A percentile compares a stretch with the other conserved stretches of the same genome.
Conservation (phyloP, 53 echinoderm and acorn worm species). For the Holothuria leucospilota region DNA sequence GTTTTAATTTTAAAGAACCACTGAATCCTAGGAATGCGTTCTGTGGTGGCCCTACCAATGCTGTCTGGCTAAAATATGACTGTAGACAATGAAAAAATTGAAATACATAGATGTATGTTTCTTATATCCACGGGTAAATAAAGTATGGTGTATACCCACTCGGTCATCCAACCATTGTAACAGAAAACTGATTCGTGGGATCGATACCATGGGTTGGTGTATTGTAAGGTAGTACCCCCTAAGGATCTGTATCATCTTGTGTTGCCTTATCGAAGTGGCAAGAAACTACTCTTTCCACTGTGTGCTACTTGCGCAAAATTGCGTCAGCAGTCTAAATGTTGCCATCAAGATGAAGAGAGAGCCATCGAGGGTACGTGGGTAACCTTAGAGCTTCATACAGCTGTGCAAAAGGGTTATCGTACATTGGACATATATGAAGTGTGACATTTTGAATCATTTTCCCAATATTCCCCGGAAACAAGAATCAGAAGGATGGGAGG, state of each 20-base stretch:
- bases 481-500: too few relatives aligned
- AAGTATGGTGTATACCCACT: conserved; percentile 32
- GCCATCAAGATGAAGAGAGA: conserved; percentile 59
- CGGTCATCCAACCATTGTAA: conserved; percentile 47
- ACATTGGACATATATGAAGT: conserved; percentile 51
- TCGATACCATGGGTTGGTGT: too few relatives aligned
- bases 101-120: not conserved
- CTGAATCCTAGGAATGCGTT: not conserved
- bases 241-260: too few relatives aligned
- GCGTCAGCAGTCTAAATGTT: conserved; percentile 2
- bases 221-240: too few relatives aligned
- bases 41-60: not conserved
- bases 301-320: too few relatives aligned
- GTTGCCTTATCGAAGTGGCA: too few relatives aligned
- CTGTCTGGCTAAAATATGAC: not conserved
- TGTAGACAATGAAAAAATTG: not conserved
- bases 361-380: conserved; percentile 72
- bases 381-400: conserved; percentile 68
- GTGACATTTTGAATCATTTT: conserved; percentile 57
- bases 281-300: too few relatives aligned
- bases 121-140: too few relatives aligned
- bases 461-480: conserved; percentile 45
- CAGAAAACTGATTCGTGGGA: conserved; percentile 26
- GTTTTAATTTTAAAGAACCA: not conserved
- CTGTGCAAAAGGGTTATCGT: conserved; percentile 62